A percentile compares a stretch with the other conserved stretches of the same genome.
Evolutionary conservation across 2,113 vertebrate species (phyloP).

Genomic region (Megaceryle maxima): DNA sequence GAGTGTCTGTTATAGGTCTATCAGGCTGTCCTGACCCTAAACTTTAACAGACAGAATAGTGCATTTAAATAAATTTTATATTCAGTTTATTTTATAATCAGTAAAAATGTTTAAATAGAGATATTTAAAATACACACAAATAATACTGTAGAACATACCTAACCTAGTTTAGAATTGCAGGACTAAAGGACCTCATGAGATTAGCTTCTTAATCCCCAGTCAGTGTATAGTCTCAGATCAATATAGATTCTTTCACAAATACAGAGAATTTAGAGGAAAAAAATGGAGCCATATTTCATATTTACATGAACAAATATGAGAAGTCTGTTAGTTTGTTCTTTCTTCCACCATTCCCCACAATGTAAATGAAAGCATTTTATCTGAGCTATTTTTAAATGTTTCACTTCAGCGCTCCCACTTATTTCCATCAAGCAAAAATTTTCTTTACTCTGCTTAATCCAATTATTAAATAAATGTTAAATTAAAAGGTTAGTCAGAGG

Average conservation of each 20-base stretch:
- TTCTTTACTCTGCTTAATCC: conserved; percentile 13
- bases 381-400: not conserved
- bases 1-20: too few species aligned
- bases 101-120: not conserved
- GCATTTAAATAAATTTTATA: not conserved
- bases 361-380: not conserved
- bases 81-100: not conserved
- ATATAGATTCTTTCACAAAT: not conserved
- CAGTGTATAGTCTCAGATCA: not conserved
- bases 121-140: not conserved
- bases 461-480: not conserved
- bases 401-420: not conserved
- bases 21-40: too few species aligned
- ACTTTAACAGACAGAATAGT: not conserved
- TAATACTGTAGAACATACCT: not conserved
- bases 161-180: not conserved
- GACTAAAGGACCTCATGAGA: not conserved
- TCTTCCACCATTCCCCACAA: not conserved
- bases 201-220: not conserved
- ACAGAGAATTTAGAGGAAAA: not conserved
- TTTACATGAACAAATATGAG: not conserved
- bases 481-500: not conserved
- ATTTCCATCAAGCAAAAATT: not conserved
- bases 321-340: not conserved
- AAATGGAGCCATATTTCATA: not conserved